Evolutionary conservation across 2,797 vertebrate genomes (phyloP).

Genomic region (Mormyrops attenuatus): DNA sequence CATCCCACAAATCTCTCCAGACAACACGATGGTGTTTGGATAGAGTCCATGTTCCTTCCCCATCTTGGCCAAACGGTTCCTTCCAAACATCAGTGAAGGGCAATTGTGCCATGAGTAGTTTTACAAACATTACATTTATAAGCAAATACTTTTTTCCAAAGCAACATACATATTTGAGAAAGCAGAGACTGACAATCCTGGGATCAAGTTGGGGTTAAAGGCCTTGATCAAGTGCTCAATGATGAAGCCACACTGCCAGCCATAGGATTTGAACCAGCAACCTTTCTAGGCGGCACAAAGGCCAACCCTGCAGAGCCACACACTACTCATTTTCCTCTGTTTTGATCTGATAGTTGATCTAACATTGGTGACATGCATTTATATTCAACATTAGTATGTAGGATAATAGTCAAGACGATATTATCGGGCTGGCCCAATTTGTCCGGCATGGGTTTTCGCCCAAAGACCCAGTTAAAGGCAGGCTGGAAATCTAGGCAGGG

Average conservation of each 20-base stretch:
- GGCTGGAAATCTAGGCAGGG: background rate
- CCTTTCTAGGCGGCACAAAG: background rate
- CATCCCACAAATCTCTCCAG: background rate
- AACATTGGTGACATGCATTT: constrained; percentile 6
- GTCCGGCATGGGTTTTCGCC: background rate
- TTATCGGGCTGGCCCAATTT: background rate
- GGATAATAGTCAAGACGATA: background rate
- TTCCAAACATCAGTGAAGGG: background rate
- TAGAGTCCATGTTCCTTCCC: background rate
- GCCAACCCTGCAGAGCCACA: background rate
- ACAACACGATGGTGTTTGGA: background rate
- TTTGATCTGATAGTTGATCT: background rate
- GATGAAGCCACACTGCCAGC: background rate
- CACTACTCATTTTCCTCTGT: background rate
- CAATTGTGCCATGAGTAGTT: background rate
- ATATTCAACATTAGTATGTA: background rate
- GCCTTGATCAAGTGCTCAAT: background rate
- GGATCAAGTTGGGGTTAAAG: background rate
- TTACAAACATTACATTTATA: background rate
- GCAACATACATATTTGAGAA: background rate
- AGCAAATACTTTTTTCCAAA: background rate
- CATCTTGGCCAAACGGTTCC: background rate
- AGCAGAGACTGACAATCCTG: background rate
- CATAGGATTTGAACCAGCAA: background rate
- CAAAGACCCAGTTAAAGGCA: background rate